Evolutionary conservation across 2,113 vertebrate species (phyloP), one percentile per base, ranked within the genome.

Genomic region (Hippolais icterina): DNA sequence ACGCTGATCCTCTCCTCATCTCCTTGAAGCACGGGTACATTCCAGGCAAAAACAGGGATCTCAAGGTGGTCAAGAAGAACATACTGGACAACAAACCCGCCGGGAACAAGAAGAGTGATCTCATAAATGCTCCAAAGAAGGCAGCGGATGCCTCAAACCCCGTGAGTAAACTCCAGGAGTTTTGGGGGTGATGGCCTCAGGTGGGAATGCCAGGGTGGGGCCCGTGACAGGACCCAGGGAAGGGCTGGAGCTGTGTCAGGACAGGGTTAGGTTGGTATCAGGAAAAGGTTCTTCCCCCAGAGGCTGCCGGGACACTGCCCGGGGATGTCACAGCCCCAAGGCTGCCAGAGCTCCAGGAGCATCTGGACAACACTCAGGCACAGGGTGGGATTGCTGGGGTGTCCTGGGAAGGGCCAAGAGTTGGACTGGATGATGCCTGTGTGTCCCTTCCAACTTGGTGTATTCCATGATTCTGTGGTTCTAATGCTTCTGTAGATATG

Each of bases 61-160:
- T 99, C 95, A 99, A 99, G 95, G 99, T 99, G 96, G 98, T 99
- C 89, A 99, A 98, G 98, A 99, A 99, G 98, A 99, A 99, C 97
- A 97, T 99, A 93, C 97, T 99, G 97, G 99, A 99, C 94, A 98
- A 97, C 98, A 99, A 99, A 96, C 98, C 97, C 23, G 64, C 92
- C 0, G 97, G 96, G 5, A 98, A 98, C 97, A 99, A 99, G 98
- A 99, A 99, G 44, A 94, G 97, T 0, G 99, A 99, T 94, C 98
- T 98, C 93, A 98, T 98, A 3, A 97, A 61, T 20, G 80, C 98
- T 82, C 97, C 98, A 96, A 97, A 98, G 97, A 99, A 99, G 96
- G 97, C 98, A 54, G 87, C 95, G 4, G 98, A 98, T 60, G 47
- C 78, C 5, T 93, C 97, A 93, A 96, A 96, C n/a, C 14, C 94